Conservation (phyloP, 2,113 vertebrate genomes). For the Narcine bancroftii region DNA sequence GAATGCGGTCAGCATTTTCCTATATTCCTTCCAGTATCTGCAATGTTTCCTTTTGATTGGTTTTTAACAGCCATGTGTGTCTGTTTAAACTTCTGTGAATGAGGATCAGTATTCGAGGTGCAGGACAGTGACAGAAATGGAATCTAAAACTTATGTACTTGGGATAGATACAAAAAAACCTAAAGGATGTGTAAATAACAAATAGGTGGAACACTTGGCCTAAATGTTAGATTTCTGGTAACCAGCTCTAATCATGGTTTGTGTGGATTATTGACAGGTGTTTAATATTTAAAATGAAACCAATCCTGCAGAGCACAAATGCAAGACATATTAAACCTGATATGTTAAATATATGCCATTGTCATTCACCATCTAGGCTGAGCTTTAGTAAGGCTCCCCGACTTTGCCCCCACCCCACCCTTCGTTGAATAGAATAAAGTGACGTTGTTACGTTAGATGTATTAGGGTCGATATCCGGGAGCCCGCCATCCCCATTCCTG, state of each 20-base stretch:
- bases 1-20: too few relatives aligned
- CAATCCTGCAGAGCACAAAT: neutral
- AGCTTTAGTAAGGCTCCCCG: too few relatives aligned
- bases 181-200: neutral
- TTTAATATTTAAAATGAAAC: neutral
- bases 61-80: neutral
- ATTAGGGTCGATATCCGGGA: too few relatives aligned
- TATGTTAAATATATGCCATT: neutral
- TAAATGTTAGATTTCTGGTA: neutral
- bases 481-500: too few relatives aligned
- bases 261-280: neutral
- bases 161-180: neutral
- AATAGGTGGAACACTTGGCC: neutral
- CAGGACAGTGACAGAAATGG: neutral
- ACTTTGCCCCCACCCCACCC: too few relatives aligned
- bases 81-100: neutral
- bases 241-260: neutral
- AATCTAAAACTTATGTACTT: neutral
- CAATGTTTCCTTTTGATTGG: neutral
- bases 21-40: too few relatives aligned
- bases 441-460: too few relatives aligned
- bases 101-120: neutral
- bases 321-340: neutral
- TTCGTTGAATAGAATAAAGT: too few relatives aligned
- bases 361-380: neutral